Evolutionary conservation across 2,888 invertebrate genomes (phyloP).

Genomic region (Junonia oenone): DNA sequence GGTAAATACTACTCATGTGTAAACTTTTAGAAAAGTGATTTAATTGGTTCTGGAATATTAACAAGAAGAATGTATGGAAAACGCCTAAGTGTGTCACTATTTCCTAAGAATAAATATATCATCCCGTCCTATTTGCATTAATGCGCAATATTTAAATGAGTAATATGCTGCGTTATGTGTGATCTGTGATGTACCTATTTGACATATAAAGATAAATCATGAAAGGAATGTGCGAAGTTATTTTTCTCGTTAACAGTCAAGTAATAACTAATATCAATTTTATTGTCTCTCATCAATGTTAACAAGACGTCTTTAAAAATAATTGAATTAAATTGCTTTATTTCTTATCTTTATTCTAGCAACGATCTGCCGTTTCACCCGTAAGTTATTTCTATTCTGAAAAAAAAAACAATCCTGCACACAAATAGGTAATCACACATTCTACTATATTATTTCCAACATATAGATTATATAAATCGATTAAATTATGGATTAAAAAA

Average conservation of each 20-base stretch:
- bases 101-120: not conserved
- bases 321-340: not conserved
- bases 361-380: no score
- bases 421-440: no score
- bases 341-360: not conserved
- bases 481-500: not conserved
- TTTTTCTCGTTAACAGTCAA: not conserved
- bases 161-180: not conserved
- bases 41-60: not conserved
- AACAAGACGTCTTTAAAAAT: not conserved
- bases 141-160: slow-evolving; percentile 5
- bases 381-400: no score
- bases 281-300: not conserved
- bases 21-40: not conserved
- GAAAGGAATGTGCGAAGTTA: not conserved
- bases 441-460: not conserved
- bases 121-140: slow-evolving; percentile 3
- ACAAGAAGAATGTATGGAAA: slow-evolving; percentile 1
- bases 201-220: slow-evolving; percentile 9
- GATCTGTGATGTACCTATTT: no score
- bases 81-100: not conserved
- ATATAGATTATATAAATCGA: not conserved
- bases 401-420: no score
- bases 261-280: not conserved
- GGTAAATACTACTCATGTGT: not conserved